A percentile compares a stretch with the other conserved stretches of the same genome.
Conservation (phyloP, 2,888 invertebrate species). For the Ditula angustiorana region DNA sequence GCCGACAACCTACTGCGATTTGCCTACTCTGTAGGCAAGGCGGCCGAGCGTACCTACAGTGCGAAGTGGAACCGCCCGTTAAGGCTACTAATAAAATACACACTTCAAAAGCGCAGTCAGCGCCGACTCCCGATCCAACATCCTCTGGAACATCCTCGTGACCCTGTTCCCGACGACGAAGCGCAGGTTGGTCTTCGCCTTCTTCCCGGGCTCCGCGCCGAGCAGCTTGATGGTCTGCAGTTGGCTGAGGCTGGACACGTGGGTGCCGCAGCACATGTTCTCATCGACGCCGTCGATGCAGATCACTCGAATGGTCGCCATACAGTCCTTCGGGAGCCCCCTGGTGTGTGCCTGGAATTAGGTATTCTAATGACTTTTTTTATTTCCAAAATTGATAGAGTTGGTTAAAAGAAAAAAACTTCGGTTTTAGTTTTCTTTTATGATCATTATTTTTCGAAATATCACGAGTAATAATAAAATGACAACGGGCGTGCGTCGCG, state of each 20-base stretch:
- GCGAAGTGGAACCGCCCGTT: too few species aligned
- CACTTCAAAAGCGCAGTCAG: constrained; percentile 90
- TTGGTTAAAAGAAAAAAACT: too few species aligned
- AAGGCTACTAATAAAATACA: constrained; percentile 59
- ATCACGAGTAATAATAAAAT: too few species aligned
- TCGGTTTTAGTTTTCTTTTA: too few species aligned
- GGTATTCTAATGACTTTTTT: too few species aligned
- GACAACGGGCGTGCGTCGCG: too few species aligned
- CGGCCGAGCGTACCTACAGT: too few species aligned
- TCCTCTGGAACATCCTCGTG: constrained; percentile 84
- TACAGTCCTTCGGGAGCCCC: constrained; percentile 92
- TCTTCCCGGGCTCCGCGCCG: constrained; percentile 90
- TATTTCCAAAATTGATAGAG: too few species aligned
- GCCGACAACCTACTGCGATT: too few species aligned
- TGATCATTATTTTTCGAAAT: too few species aligned
- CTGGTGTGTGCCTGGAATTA: constrained; percentile 86
- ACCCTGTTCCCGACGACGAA: constrained; percentile 92
- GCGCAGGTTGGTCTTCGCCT: constrained; percentile 87
- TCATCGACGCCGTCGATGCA: constrained; percentile 91
- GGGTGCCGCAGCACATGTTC: constrained; percentile 96
- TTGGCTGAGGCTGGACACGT: constrained; percentile 90
- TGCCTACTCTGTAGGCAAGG: too few species aligned
- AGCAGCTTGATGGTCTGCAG: constrained; percentile 88
- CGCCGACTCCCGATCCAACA: constrained; percentile 88
- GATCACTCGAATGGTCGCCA: constrained; percentile 91